Evolutionary conservation across 1,140 invertebrate genomes (phyloP).

Genomic region (Scaptomyza pallida): DNA sequence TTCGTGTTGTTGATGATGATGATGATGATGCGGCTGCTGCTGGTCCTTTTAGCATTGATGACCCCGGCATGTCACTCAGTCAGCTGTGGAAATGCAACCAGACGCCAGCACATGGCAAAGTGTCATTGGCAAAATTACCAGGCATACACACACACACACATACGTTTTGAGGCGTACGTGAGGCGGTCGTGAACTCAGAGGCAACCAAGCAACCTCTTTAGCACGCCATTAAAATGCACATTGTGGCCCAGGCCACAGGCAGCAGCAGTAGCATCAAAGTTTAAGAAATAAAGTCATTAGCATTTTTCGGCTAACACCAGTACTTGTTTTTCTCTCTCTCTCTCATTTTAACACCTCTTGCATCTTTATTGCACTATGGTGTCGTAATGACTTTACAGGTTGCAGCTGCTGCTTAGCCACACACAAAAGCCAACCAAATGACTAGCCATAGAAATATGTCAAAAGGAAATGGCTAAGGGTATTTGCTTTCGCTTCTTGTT

Average conservation of each 20-base stretch:
- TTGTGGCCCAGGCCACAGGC: conserved; percentile 37
- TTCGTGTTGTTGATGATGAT: conserved; percentile 18
- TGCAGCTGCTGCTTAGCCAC: conserved; percentile 41
- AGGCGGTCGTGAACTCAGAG: conserved; percentile 27
- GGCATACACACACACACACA: neutral
- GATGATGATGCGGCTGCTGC: conserved; percentile 35
- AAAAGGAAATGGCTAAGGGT: conserved; percentile 66
- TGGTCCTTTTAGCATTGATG: conserved; percentile 49
- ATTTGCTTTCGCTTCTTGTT: neutral
- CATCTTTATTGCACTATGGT: neutral
- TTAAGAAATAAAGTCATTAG: conserved; percentile 81
- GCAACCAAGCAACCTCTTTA: conserved; percentile 37
- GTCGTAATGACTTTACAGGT: conserved; percentile 70
- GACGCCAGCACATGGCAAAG: conserved; percentile 45
- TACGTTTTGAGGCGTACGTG: conserved; percentile 29
- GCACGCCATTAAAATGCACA: conserved; percentile 80
- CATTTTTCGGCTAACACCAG: conserved; percentile 77
- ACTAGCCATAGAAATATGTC: conserved; percentile 61
- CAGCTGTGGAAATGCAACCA: conserved; percentile 41
- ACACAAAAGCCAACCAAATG: conserved; percentile 57
- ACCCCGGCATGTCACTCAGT: conserved; percentile 44
- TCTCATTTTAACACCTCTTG: neutral
- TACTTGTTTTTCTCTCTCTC: conserved; percentile 9
- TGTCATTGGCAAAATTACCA: conserved; percentile 56
- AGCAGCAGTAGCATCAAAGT: conserved; percentile 43